Base-by-base conservation (phyloP, 2,888 invertebrate genomes). In the Myopa tessellatipennis region DNA sequence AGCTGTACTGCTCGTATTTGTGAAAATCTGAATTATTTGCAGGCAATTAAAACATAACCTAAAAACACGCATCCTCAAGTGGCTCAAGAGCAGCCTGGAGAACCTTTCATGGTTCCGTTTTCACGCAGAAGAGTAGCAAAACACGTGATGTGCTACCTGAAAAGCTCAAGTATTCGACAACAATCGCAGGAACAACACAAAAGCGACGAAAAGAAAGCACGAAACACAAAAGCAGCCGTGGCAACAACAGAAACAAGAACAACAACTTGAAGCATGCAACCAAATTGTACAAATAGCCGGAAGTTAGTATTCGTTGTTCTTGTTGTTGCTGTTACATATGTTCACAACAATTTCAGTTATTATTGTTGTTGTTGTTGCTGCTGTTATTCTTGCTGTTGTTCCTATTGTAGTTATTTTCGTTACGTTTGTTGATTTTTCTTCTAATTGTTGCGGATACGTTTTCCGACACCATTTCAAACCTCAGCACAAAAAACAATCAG, bases 381-480 rank as follows among this genome's bases (percentile, higher is more conserved):
- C 34, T 55, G n/a, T 26, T 58, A 12, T 75, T 60, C 68, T 55
- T 55, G 55, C 10, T 14, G 65, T 38, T 38, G 14, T 65, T 65
- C 4, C 8, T 50, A 26, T 69, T 69, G n/a, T 52, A 26, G 52
- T 71, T 60, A 2, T 55, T 26, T 36, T 36, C 55, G 14, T 36
- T 34, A 50, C 36, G 58, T 86, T 84, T 87, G 87, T 87, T 87
- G 87, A 87, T 87, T 86, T 87, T 87, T 87, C 85, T 85, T 85
- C 86, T 87, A 87, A 87, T 88, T 85, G 88, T 87, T 87, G 88
- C 86, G 88, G 88, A 88, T 87, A 87, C 85, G 85, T 87, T 87
- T 88, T 88, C 87, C 88, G 88, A 88, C 88, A 88, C 88, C 87
- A 86, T 88, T 87, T 87, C 84, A 87, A 87, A 87, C 87, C 87